A percentile compares a stretch with the other conserved stretches of the same genome.
Conservation (phyloP, 2,113 vertebrate species). For the Eublepharis macularius region DNA sequence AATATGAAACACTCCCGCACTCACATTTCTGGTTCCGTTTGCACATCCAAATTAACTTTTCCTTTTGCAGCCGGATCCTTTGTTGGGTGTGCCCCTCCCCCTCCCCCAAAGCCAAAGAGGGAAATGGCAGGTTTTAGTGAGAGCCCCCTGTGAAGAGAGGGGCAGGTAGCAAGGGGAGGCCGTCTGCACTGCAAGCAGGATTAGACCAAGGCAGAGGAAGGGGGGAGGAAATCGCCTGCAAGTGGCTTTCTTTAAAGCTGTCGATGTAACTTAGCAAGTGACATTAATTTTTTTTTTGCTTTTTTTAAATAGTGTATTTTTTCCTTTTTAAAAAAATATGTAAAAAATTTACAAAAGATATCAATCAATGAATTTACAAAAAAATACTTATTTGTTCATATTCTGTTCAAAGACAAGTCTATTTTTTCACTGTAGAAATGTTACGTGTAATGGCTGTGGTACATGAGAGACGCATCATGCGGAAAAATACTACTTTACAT, state of each 20-base stretch:
- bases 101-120: background rate
- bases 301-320: conserved; percentile 77
- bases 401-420: conserved; percentile 94
- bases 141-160: background rate
- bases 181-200: background rate
- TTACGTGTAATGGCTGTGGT: conserved; percentile 75
- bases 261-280: conserved; percentile 72
- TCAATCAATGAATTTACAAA: conserved; percentile 68
- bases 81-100: background rate
- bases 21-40: background rate
- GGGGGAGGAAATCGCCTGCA: conserved; percentile 24
- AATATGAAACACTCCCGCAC: too few species aligned
- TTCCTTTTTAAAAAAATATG: conserved; percentile 53
- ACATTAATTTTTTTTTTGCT: conserved; percentile 68
- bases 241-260: conserved; percentile 71
- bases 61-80: background rate
- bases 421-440: conserved; percentile 94
- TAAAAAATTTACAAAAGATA: conserved; percentile 61
- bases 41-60: background rate
- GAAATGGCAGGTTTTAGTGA: background rate
- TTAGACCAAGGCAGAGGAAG: background rate
- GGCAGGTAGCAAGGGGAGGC: background rate
- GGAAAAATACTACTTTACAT: conserved; percentile 51
- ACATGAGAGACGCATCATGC: conserved; percentile 52
- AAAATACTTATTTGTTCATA: conserved; percentile 87